A percentile compares a stretch with the other conserved stretches of the same genome.
These are phyloP conservation scores for Lasioglossum calceatum DNA, from an alignment of 2,888 invertebrate species.

Conservation along the genomic window DNA sequence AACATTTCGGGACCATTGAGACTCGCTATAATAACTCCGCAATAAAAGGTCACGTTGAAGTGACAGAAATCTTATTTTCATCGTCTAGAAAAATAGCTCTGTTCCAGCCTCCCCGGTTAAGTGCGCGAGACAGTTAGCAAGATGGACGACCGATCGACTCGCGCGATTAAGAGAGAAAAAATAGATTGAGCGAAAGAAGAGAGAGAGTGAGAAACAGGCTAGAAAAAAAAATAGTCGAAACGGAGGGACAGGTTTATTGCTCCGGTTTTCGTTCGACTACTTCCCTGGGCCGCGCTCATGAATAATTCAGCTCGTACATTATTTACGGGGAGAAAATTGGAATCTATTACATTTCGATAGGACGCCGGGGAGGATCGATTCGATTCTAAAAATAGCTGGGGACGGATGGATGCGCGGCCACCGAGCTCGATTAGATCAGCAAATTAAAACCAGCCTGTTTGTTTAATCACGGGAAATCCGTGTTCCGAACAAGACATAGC, in stretches of 20 bases:
- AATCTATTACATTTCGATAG: constrained; percentile 55
- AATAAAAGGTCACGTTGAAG: no score
- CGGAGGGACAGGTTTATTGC: constrained; percentile 21
- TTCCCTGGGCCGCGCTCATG: constrained; percentile 13
- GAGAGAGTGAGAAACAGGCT: background rate
- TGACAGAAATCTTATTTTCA: no score
- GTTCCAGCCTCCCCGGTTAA: background rate
- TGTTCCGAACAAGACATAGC: background rate
- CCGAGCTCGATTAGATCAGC: constrained; percentile 33
- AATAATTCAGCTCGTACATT: constrained; percentile 57
- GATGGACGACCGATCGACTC: background rate
- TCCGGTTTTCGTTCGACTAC: constrained; percentile 38
- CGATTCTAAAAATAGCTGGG: constrained; percentile 43
- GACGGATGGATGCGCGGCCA: constrained; percentile 23
- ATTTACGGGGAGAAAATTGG: constrained; percentile 52
- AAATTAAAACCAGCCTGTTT: constrained; percentile 38
- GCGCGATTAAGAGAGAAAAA: background rate
- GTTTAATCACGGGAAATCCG: constrained; percentile 34
- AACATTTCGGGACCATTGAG: no score
- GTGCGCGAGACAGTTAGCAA: background rate
- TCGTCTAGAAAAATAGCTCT: background rate
- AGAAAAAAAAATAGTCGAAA: background rate
- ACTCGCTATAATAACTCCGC: no score
- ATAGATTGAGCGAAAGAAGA: background rate
- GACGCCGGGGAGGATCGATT: constrained; percentile 39